These are phyloP conservation scores for Diaprepes abbreviatus DNA, from an alignment of 2,888 invertebrate genomes.

Conservation along the genomic window DNA sequence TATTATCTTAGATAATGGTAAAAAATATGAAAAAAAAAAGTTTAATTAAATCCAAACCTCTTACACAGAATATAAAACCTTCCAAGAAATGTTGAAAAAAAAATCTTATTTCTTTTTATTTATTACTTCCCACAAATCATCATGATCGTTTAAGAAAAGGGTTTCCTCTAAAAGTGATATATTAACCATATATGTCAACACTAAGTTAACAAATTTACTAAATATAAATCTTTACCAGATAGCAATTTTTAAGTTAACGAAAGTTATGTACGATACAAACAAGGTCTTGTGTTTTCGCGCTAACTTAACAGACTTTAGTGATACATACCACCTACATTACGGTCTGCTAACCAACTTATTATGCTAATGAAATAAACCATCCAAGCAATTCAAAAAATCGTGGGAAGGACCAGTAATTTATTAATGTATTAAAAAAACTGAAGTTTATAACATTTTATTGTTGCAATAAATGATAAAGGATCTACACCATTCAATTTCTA, in stretches of 20 bases:
- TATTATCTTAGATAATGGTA: background rate
- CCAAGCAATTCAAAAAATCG: conserved; percentile 11
- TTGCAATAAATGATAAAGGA: background rate
- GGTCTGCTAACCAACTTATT: conserved; percentile 33
- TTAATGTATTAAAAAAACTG: conserved; percentile 2
- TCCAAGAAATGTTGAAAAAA: too few relatives aligned
- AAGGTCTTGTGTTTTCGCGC: background rate
- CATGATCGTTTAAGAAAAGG: too few relatives aligned
- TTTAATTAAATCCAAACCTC: too few relatives aligned
- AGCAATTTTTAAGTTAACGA: too few relatives aligned
- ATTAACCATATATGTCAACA: too few relatives aligned
- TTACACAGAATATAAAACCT: too few relatives aligned
- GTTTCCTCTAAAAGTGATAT: too few relatives aligned
- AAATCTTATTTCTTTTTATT: too few relatives aligned
- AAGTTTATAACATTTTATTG: background rate
- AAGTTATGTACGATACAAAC: too few relatives aligned
- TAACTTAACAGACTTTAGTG: conserved; percentile 8
- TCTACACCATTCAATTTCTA: background rate
- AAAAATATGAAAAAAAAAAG: background rate
- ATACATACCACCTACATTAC: conserved; percentile 11
- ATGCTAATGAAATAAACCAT: conserved; percentile 25
- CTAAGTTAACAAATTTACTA: too few relatives aligned
- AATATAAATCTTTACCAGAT: too few relatives aligned
- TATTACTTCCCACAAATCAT: too few relatives aligned
- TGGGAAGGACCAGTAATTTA: conserved; percentile 13